Evolutionary conservation across 2,113 vertebrate genomes (phyloP), one percentile per base, ranked within the genome.

Genomic region (Labrus mixtus): DNA sequence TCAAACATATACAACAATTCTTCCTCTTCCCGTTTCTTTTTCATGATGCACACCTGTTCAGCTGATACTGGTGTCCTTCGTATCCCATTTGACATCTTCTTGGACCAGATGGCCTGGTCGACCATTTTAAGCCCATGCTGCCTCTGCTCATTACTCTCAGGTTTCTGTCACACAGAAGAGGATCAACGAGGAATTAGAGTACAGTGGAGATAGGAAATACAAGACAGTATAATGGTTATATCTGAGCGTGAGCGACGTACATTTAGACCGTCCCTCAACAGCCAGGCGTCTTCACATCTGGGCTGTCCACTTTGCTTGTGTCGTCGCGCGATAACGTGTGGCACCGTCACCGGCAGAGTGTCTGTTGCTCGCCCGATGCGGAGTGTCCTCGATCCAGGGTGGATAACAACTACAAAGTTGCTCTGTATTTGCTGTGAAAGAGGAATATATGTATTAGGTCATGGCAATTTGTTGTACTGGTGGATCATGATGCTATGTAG

Each of bases 101-200:
- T 99, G 60, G 98, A 99, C 98, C 98, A 99, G 89, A 99, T 99
- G 22, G 98, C 98, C 91, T 99, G 98, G 83, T 99, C 98, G 22
- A 99, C 97, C 98, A 99, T 99, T 94, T 99, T 99, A 59, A 99
- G 96, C 25, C 98, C 98, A 91, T 98, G 99, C 88, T 98, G 98
- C 85, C 98, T 96, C 90, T 99, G 98, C 62, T 99, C 98, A 10
- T 95, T 96, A 74, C 98, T 98, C 91, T 99, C 98, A 81, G 96
- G 93, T 94, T 97, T 98, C 97, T 97, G 86, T 59, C 43, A 25
- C 59, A 50, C n/a, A 78, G 69, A 19, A 8, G 36, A 29, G 48
- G 54, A 68, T 19, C 67, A 73, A 11, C 23, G 22, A 9, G 81
- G 16, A 48, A 57, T 59, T 1, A 41, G 7, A 73, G 1, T 2